Evolutionary conservation across 1,140 invertebrate species (phyloP), one percentile per base, ranked within the genome.

Genomic region (Hormaphis cornu): DNA sequence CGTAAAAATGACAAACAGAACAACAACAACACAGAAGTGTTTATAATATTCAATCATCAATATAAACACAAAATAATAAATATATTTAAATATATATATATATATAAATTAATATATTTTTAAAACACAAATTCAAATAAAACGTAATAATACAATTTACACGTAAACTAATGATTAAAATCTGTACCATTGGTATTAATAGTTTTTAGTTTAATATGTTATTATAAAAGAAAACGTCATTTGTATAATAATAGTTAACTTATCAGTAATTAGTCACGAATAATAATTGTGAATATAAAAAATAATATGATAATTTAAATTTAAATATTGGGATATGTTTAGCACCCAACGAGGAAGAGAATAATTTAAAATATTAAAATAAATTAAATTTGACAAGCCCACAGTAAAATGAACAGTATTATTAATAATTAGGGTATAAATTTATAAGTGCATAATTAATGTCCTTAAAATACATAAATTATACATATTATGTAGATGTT

Each of bases 371-470:
- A 24, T 12, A 40, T 24, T 16, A 16, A 58, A 40, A 56, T 33
- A 40, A n/a, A n/a, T n/a, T n/a, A n/a, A 58, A 58, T 37, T 58
- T 58, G 33, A 58, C 33, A 58, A 58, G 54, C 54, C 33, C 33
- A 58, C 14, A 58, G 18, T 40, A 58, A 14, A 37, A 37, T 58
- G 2, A 40, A 37, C 20, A 16, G 24, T 18, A 20, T 37, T 40
- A 40, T 58, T 22, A 56, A 37, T 58, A 58, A 58, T 58, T 30
- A 53, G n/a, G n/a, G n/a, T n/a, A 40, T 33, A 37, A 58, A 40
- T 58, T 40, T 24, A n/a, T n/a, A 40, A 58, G 54, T 58, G 54
- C 54, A 40, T 56, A 24, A 56, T n/a, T n/a, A n/a, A n/a, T n/a
- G n/a, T n/a, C n/a, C n/a, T n/a, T n/a, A n/a, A n/a, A n/a, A n/a